Conservation (phyloP, 2,888 invertebrate species). For the Trissonchulus sp. region DNA sequence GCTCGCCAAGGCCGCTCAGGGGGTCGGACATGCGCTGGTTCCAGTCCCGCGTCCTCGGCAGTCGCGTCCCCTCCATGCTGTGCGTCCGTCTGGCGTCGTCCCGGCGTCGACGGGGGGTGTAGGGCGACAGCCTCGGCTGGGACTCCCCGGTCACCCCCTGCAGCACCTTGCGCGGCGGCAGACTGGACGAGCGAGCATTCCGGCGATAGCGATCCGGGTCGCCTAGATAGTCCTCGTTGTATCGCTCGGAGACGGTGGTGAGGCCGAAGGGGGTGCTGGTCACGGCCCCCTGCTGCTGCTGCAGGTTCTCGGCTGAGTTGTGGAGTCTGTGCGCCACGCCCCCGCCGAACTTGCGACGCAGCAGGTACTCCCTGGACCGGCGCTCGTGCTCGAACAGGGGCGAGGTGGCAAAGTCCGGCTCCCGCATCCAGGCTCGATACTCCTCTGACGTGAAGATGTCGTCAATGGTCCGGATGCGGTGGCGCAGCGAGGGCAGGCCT, state of each 20-base stretch:
- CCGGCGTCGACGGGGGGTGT: constrained; percentile 1
- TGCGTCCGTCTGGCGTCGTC: background rate
- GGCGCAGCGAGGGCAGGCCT: too few relatives aligned
- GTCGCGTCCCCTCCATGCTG: constrained; percentile 30
- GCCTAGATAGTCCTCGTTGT: constrained; percentile 21
- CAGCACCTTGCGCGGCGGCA: constrained; percentile 29
- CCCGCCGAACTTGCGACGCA: background rate
- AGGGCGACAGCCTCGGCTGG: constrained; percentile 13
- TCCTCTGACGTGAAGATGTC: constrained; percentile 51
- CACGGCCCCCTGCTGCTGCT: too few relatives aligned
- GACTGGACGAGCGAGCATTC: constrained; percentile 29
- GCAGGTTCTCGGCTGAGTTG: too few relatives aligned
- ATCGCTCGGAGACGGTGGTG: background rate
- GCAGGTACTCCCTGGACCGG: background rate
- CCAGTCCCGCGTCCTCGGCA: constrained; percentile 18
- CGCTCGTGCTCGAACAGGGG: constrained; percentile 1
- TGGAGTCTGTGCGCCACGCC: background rate
- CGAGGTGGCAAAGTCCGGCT: background rate
- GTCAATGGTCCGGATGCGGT: constrained; percentile 44
- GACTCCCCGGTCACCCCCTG: constrained; percentile 15
- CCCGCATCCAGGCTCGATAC: constrained; percentile 69
- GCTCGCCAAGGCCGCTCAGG: background rate
- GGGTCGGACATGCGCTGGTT: background rate
- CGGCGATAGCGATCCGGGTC: background rate
- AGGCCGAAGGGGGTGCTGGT: constrained; percentile 16